phyloP scores from a whole-genome alignment of 2,888 invertebrate species.

The Lutraria lutraria region DNA sequence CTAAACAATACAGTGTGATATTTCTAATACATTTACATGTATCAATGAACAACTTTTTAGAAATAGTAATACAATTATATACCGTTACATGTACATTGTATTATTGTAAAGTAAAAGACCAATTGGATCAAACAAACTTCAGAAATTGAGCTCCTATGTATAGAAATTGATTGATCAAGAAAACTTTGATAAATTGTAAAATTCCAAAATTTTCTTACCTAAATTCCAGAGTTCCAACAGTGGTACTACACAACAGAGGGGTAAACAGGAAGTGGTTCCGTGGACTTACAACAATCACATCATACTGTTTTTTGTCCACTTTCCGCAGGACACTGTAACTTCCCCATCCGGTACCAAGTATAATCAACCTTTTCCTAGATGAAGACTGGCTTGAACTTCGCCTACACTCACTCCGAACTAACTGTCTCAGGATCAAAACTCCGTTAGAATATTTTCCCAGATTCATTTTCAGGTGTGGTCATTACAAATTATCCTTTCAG shows the following conservation, averaged over 20 bases:
- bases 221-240: conserved; percentile 87
- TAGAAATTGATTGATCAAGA: too few species aligned
- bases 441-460: conserved; percentile 5
- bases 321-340: conserved; percentile 86
- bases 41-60: too few species aligned
- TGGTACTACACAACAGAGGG: conserved; percentile 87
- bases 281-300: conserved; percentile 86
- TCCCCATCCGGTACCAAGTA: conserved; percentile 87
- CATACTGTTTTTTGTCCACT: conserved; percentile 84
- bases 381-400: conserved; percentile 28
- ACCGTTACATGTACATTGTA: too few species aligned
- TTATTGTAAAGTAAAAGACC: too few species aligned
- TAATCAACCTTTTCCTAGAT: conserved; percentile 81
- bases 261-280: conserved; percentile 87
- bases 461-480: neutral
- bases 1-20: too few species aligned
- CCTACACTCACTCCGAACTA: neutral
- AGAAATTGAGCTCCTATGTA: too few species aligned
- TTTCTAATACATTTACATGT: too few species aligned
- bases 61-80: too few species aligned
- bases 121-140: too few species aligned
- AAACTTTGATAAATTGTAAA: neutral
- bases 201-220: conserved; percentile 80
- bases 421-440: neutral
- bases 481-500: neutral